Percentiles rank a stretch among this genome's conserved stretches.
These are phyloP conservation scores for Channa maculata DNA, from an alignment of 2,113 vertebrate genomes.

Conservation along the genomic window DNA sequence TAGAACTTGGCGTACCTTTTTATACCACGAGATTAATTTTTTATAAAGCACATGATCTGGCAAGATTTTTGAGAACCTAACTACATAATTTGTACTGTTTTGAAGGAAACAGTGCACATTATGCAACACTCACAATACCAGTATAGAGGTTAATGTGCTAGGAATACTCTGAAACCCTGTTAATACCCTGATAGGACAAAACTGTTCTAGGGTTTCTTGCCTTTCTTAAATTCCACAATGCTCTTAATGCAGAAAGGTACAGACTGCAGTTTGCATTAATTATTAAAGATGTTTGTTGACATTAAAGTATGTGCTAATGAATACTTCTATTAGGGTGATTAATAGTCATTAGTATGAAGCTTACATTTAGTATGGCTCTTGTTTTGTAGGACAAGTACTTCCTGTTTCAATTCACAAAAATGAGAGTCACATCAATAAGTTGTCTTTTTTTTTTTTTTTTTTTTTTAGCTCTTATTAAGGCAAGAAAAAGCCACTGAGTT, in stretches of 20 bases:
- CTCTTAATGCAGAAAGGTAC: neutral
- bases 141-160: neutral
- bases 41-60: neutral
- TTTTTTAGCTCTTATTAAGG: conserved; percentile 21
- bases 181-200: neutral
- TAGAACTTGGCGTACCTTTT: neutral
- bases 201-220: neutral
- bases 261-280: neutral
- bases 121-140: neutral
- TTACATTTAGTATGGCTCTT: neutral
- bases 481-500: conserved; percentile 46
- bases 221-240: neutral
- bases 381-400: neutral
- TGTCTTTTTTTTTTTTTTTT: neutral
- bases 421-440: neutral
- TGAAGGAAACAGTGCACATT: neutral
- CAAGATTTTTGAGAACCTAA: neutral
- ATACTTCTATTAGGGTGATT: neutral
- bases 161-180: neutral
- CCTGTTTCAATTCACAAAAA: neutral
- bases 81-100: neutral
- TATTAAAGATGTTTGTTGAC: neutral
- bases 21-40: neutral
- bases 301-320: conserved; percentile 10
- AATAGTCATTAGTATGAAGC: conserved; percentile 8